Conservation (phyloP, 1,140 invertebrate genomes). For the Drosophila novamexicana region DNA sequence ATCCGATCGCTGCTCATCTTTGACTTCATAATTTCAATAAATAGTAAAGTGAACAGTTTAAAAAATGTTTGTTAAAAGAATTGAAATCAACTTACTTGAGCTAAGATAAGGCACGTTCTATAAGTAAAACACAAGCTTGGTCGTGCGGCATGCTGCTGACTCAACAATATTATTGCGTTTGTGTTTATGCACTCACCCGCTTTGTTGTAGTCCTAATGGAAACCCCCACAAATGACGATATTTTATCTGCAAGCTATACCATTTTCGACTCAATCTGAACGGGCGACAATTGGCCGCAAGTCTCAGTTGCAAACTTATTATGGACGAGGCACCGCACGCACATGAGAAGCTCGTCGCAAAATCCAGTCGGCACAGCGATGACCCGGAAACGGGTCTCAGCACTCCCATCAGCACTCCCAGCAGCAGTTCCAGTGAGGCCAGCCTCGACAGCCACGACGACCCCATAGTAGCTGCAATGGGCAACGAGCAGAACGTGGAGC, state of each 20-base stretch:
- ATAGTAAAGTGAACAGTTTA: neutral
- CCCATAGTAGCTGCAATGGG: neutral
- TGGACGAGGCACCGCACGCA: slow-evolving; percentile 66
- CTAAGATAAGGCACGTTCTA: slow-evolving; percentile 61
- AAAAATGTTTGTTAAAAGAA: neutral
- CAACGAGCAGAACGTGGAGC: neutral
- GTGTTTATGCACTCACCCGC: neutral
- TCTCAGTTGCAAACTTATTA: slow-evolving; percentile 45
- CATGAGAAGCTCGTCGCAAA: slow-evolving; percentile 61
- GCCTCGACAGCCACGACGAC: neutral
- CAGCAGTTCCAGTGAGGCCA: slow-evolving; percentile 18
- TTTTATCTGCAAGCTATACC: slow-evolving; percentile 59
- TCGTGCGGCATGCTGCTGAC: slow-evolving; percentile 36
- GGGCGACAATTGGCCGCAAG: slow-evolving; percentile 9
- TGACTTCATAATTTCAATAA: neutral
- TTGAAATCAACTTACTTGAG: neutral
- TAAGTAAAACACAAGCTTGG: slow-evolving; percentile 29
- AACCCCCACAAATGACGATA: slow-evolving; percentile 36
- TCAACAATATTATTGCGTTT: slow-evolving; percentile 30
- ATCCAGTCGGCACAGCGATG: slow-evolving; percentile 1
- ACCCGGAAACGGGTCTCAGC: slow-evolving; percentile 14
- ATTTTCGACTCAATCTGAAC: slow-evolving; percentile 8
- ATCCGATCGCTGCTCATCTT: neutral
- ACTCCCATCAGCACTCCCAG: slow-evolving; percentile 9
- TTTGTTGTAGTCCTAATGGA: slow-evolving; percentile 20